Conservation (phyloP, 2,113 vertebrate species). For the Oophaga pumilio region DNA sequence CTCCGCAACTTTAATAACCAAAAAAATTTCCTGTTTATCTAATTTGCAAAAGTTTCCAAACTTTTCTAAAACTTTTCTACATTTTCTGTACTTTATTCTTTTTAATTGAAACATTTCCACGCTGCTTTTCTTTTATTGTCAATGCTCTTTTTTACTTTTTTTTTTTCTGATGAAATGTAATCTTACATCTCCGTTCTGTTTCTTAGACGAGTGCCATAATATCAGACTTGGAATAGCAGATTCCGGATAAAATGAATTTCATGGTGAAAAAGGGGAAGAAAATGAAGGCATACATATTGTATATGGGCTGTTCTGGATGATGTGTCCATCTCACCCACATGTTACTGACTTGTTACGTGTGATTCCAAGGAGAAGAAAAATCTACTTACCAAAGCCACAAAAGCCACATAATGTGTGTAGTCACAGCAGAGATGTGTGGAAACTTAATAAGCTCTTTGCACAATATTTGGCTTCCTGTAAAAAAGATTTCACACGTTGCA, state of each 20-base stretch:
- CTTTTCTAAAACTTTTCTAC: too few species aligned
- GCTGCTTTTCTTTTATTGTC: too few species aligned
- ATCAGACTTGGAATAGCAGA: not conserved
- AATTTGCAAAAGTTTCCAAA: too few species aligned
- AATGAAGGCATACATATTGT: not conserved
- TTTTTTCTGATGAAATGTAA: too few species aligned
- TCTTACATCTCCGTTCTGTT: too few species aligned
- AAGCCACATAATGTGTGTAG: conserved; percentile 4
- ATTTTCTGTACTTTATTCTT: too few species aligned
- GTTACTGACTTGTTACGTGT: conserved; percentile 1
- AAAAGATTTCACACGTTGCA: conserved; percentile 18
- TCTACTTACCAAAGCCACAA: not conserved
- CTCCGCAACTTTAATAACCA: too few species aligned
- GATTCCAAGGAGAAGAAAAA: not conserved
- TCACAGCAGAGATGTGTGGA: not conserved
- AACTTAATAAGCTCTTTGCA: conserved; percentile 2
- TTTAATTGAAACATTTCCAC: too few species aligned
- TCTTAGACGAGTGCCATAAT: too few species aligned
- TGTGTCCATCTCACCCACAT: not conserved
- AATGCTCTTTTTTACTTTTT: too few species aligned
- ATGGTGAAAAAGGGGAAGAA: not conserved
- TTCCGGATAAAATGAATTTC: not conserved
- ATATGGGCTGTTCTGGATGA: not conserved
- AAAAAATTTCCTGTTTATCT: too few species aligned
- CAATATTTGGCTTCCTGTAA: conserved; percentile 21